Base-by-base conservation (phyloP, 2,113 vertebrate genomes). In the Oncorhynchus masou region DNA sequence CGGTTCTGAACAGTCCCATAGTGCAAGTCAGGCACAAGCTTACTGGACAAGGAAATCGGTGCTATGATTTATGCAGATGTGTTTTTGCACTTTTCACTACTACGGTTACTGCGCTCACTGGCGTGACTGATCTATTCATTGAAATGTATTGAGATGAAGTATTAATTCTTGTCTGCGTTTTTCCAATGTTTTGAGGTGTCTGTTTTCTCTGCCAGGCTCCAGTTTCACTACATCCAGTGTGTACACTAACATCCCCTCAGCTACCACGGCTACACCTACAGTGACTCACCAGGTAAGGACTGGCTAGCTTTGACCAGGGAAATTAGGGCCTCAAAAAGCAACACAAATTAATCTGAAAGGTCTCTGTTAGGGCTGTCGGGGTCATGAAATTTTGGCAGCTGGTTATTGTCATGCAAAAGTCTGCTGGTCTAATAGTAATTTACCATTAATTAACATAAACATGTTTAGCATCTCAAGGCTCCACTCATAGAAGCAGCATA, bases 211-310 rank as follows among this genome's bases (percentile, higher is more conserved):
- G 16, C 34, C 81, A 95, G 93, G 92, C 76, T 93, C 93, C 3
- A 93, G 93, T 83, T 95, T 94, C 82, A 93, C 92, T 29, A 94
- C 93, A 29, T 92, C 94, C 80, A 93, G 93, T 24, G 91, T 94
- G 76, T 95, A 95, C 81, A 90, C 91, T 27, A 93, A 90, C 85
- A 88, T 93, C 85, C 92, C 92, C 1, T 76, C 91, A 7, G 91
- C 91, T 29, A 86, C 92, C 0, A 81, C 90, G 0, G 81, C 89
- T 31, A 92, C 90, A 0, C 79, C 89, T 19, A 74, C 90, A 0
- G 88, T 73, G 7, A 29, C 85, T 24, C 85, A 88, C 45, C 89
- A 92, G 86, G 88, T 89, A 59, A 83, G 73, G 3, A 3, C 70
- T 0, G 48, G 22, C 51, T 49, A 15, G 51, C 16, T 54, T 16